These are phyloP conservation scores for Leptodactylus fuscus DNA, from an alignment of 2,113 vertebrate genomes.

Conservation along the genomic window DNA sequence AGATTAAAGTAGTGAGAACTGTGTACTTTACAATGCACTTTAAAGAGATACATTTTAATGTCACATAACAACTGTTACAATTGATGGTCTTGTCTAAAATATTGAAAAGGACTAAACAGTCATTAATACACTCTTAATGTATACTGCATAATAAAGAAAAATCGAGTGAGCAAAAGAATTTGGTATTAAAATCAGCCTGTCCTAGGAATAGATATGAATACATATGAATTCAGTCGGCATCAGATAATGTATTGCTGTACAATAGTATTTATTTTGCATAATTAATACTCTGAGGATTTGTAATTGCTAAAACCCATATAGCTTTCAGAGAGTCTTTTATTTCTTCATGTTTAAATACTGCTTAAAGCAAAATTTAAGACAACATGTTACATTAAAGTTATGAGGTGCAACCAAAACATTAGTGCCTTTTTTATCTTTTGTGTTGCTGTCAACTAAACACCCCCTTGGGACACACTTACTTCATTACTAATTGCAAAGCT, in stretches of 20 bases:
- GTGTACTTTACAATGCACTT: constrained; percentile 33
- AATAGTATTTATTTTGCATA: constrained; percentile 55
- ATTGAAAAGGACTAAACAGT: constrained; percentile 52
- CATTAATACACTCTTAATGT: constrained; percentile 50
- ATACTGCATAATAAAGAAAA: constrained; percentile 48
- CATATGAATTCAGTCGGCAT: constrained; percentile 39
- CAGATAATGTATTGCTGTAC: constrained; percentile 34
- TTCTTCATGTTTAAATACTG: constrained; percentile 56
- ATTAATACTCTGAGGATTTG: constrained; percentile 53
- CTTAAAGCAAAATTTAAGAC: constrained; percentile 60
- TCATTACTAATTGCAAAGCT: constrained; percentile 59
- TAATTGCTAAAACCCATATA: constrained; percentile 51
- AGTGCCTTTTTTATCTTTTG: constrained; percentile 61
- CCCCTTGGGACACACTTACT: constrained; percentile 59
- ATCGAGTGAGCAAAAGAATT: constrained; percentile 32
- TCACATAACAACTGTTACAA: constrained; percentile 46
- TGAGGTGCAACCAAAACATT: constrained; percentile 62
- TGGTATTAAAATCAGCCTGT: constrained; percentile 41
- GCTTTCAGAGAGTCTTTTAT: constrained; percentile 56
- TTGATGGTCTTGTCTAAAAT: constrained; percentile 46
- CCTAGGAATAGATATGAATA: neutral
- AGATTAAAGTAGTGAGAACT: constrained; percentile 30
- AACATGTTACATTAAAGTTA: constrained; percentile 60
- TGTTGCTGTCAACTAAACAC: constrained; percentile 60
- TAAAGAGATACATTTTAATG: constrained; percentile 53